Conservation (phyloP, 1,140 invertebrate genomes). For the Nasonia giraulti region DNA sequence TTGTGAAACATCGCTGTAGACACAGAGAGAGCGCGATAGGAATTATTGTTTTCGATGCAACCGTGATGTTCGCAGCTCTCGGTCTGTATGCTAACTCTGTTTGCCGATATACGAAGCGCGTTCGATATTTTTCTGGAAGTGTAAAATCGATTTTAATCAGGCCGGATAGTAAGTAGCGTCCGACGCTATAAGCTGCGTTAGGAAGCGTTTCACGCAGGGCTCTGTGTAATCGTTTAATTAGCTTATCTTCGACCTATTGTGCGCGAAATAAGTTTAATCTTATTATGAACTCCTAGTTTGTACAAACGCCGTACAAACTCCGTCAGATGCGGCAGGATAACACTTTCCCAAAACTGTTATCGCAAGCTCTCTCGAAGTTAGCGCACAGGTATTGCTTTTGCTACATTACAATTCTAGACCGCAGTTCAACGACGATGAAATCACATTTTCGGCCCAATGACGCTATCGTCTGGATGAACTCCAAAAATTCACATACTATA, state of each 20-base stretch:
- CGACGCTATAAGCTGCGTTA: not conserved
- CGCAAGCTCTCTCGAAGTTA: no score
- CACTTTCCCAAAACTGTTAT: no score
- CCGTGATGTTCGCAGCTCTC: not conserved
- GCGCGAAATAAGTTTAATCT: not conserved
- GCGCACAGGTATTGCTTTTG: no score
- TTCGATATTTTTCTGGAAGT: not conserved
- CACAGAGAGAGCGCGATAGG: not conserved
- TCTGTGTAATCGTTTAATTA: not conserved
- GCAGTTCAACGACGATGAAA: no score
- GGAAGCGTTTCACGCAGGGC: not conserved
- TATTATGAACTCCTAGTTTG: not conserved
- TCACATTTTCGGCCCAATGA: no score
- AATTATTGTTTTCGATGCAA: constrained; percentile 4
- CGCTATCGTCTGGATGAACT: no score
- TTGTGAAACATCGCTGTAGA: constrained; percentile 17
- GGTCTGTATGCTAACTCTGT: not conserved
- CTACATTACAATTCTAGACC: no score
- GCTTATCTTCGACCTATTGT: not conserved
- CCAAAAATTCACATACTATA: no score
- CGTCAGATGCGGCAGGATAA: not conserved
- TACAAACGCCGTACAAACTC: not conserved
- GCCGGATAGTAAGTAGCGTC: not conserved
- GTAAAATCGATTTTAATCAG: not conserved
- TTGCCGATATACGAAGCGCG: not conserved